These are phyloP conservation scores for Heliothis subflexa DNA, from an alignment of 1,140 invertebrate species.

Conservation along the genomic window DNA sequence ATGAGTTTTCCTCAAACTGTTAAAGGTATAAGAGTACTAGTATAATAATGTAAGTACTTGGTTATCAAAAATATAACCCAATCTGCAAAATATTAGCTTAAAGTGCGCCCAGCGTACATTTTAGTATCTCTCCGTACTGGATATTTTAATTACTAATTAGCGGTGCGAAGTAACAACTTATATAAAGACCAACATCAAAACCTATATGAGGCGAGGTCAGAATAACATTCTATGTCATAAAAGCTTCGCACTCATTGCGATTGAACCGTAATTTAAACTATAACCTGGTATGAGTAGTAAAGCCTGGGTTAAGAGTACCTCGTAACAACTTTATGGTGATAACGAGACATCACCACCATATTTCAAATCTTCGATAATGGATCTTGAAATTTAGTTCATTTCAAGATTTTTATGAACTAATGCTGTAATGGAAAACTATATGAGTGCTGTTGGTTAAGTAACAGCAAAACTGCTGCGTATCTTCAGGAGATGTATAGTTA, in stretches of 20 bases:
- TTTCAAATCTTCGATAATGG: conserved; percentile 41
- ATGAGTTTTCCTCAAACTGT: no score
- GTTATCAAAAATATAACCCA: no score
- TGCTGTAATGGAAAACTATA: not conserved
- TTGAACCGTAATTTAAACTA: conserved; percentile 52
- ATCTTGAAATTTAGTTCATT: conserved; percentile 1
- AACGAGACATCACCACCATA: conserved; percentile 46
- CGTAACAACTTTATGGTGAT: conserved; percentile 59
- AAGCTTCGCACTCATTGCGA: conserved; percentile 8
- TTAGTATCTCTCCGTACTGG: no score
- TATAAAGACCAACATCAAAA: conserved; percentile 17
- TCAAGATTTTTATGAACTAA: not conserved
- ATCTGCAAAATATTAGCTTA: no score
- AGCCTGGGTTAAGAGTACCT: conserved; percentile 42
- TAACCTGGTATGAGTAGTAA: conserved; percentile 45
- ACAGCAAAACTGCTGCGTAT: no score
- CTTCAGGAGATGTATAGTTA: no score
- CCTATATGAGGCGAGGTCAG: not conserved
- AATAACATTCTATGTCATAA: conserved; percentile 13
- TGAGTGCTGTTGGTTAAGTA: not conserved
- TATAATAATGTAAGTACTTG: no score
- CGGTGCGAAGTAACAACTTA: not conserved
- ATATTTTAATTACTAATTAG: not conserved
- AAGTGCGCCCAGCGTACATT: no score
- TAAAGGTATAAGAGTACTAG: no score